Percentiles rank a stretch among this genome's conserved stretches.
These are phyloP conservation scores for Paguma larvata DNA, from an alignment of 2,797 vertebrate genomes.

Conservation along the genomic window DNA sequence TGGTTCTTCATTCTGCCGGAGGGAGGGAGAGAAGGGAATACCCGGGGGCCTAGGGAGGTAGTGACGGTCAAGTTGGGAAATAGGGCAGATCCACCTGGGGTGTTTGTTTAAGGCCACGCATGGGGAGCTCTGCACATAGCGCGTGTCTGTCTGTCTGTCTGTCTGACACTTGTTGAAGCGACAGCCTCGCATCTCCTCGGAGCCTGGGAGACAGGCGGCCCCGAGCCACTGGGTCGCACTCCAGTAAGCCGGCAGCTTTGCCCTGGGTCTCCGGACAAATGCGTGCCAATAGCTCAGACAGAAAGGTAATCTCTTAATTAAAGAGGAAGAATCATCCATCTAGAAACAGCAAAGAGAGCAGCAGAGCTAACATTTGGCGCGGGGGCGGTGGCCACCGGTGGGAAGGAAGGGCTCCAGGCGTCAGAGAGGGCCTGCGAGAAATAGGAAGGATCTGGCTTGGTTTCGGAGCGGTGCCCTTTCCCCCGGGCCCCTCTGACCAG, in stretches of 20 bases:
- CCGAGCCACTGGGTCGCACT: not conserved
- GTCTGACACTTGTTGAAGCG: conserved; percentile 45
- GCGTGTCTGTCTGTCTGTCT: not conserved
- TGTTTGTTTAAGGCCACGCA: not conserved
- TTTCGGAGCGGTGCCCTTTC: not conserved
- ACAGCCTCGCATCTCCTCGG: not conserved
- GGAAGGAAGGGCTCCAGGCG: not conserved
- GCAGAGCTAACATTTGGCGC: not conserved
- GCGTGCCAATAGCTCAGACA: conserved; percentile 25
- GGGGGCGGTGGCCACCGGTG: rapidly evolving
- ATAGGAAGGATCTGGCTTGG: not conserved
- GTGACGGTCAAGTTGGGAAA: not conserved
- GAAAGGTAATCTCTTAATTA: conserved; percentile 45
- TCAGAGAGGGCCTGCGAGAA: not conserved
- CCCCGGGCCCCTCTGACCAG: not conserved
- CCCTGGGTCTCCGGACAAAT: not conserved
- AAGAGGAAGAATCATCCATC: conserved; percentile 15
- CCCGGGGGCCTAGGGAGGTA: not conserved
- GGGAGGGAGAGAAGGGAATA: not conserved
- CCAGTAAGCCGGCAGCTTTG: conserved; percentile 4
- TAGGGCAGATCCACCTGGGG: not conserved
- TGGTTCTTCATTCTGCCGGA: not conserved
- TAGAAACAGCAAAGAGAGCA: not conserved
- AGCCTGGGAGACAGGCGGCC: not conserved
- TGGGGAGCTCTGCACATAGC: not conserved